Conservation (phyloP, 2,888 invertebrate species). For the Sclerodermus sp. region DNA sequence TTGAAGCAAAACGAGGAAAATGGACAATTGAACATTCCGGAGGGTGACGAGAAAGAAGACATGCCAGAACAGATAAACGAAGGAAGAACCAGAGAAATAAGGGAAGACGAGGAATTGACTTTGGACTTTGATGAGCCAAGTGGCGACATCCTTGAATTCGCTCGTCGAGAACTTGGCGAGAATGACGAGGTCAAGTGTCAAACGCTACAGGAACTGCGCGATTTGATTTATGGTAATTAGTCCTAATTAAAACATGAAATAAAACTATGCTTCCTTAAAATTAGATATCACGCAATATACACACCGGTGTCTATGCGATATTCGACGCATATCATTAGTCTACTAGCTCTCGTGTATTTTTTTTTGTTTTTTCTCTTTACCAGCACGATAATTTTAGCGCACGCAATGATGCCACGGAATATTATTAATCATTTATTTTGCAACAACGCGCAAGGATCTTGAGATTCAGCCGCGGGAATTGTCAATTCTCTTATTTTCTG, state of each 20-base stretch:
- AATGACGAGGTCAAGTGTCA: constrained; percentile 69
- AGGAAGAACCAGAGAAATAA: background rate
- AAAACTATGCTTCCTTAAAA: no score
- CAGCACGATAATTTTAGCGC: no score
- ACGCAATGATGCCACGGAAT: background rate
- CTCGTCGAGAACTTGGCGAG: constrained; percentile 70
- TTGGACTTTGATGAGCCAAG: constrained; percentile 71
- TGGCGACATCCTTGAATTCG: constrained; percentile 67
- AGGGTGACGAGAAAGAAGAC: background rate
- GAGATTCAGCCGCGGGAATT: background rate
- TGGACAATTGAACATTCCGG: background rate
- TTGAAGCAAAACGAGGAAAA: background rate
- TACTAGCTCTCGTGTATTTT: no score
- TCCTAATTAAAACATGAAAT: background rate
- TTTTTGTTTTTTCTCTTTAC: no score
- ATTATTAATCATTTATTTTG: background rate
- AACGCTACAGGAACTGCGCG: constrained; percentile 72
- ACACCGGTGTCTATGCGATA: no score
- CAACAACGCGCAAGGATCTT: no score
- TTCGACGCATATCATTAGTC: no score
- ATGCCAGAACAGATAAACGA: background rate
- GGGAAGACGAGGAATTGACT: constrained; percentile 63
- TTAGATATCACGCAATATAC: no score
- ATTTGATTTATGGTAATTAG: constrained; percentile 71
- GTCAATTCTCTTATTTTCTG: background rate